These are phyloP conservation scores for Lysandra bellargus DNA, from an alignment of 2,888 invertebrate species.

Conservation along the genomic window DNA sequence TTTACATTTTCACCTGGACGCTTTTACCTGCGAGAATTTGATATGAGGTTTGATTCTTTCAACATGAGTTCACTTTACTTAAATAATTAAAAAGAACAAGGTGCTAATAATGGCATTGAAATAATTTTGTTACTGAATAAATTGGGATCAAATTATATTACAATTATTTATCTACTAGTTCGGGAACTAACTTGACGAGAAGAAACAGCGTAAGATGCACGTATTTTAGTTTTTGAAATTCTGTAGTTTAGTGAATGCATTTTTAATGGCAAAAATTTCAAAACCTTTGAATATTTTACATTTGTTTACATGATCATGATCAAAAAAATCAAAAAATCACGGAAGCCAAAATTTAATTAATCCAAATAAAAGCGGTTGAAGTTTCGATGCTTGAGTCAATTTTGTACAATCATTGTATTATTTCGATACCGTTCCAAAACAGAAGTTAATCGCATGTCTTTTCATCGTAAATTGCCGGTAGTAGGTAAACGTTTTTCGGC, in stretches of 20 bases:
- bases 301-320: background rate
- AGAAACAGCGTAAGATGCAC: too few species aligned
- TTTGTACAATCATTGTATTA: conserved; percentile 36
- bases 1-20: background rate
- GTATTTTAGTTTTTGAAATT: too few species aligned
- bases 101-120: too few species aligned
- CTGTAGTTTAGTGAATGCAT: too few species aligned
- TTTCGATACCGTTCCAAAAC: conserved; percentile 50
- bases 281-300: background rate
- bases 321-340: too few species aligned
- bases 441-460: conserved; percentile 70
- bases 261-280: too few species aligned
- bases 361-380: conserved; percentile 17
- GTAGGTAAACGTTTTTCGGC: conserved; percentile 63
- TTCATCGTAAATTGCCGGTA: conserved; percentile 61
- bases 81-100: too few species aligned
- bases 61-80: too few species aligned
- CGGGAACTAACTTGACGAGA: too few species aligned
- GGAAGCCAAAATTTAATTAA: background rate
- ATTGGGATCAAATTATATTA: too few species aligned
- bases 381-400: conserved; percentile 31
- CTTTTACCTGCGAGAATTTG: background rate
- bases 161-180: too few species aligned
- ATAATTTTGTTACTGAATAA: too few species aligned
- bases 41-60: background rate